A percentile compares a stretch with the other conserved stretches of the same genome.
Conservation (phyloP, 2,113 vertebrate species). For the Laticauda laticaudata region DNA sequence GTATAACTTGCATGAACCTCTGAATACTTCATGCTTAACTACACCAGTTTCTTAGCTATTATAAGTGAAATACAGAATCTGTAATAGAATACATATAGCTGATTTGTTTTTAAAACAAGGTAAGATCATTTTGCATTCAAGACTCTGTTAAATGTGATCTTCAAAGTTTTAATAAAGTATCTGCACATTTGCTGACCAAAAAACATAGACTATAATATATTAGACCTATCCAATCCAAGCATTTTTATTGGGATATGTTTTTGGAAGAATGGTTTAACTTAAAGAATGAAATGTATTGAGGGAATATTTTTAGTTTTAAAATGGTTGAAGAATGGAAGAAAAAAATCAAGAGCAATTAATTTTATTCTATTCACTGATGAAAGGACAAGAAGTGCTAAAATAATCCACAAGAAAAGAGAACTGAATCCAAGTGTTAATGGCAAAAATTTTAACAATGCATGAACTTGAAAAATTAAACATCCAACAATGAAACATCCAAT, state of each 20-base stretch:
- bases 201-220: neutral
- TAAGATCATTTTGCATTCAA: neutral
- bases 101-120: neutral
- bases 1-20: neutral
- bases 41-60: too few species aligned
- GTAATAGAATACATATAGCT: neutral
- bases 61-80: neutral
- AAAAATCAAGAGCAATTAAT: neutral
- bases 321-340: neutral
- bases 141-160: neutral
- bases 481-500: neutral
- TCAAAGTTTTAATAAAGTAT: neutral
- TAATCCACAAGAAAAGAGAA: neutral
- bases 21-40: neutral
- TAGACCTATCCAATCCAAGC: neutral
- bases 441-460: neutral
- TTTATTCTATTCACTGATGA: neutral
- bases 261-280: neutral
- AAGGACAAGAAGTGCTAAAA: neutral
- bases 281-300: neutral
- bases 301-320: neutral
- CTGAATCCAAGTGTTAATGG: neutral
- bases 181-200: neutral
- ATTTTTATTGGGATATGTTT: neutral
- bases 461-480: neutral